Evolutionary conservation across 2,888 invertebrate genomes (phyloP), one percentile per base, ranked within the genome.

Genomic region (Ectropis crepuscularia): DNA sequence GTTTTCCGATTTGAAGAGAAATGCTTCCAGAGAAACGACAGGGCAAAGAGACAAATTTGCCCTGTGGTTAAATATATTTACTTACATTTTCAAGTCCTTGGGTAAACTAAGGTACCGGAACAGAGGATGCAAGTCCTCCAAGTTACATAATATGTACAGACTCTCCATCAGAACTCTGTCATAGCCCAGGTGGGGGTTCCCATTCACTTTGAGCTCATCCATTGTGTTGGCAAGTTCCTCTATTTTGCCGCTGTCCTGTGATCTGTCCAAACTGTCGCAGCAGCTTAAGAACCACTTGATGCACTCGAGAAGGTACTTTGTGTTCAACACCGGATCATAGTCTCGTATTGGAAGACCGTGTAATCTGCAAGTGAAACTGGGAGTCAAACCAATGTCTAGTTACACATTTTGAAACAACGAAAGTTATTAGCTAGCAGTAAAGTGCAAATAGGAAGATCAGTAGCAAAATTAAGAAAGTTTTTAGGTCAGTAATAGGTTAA

Each of bases 281-380:
- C 95, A 88, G 54, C 86, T 86, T 0, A 96, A 84, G 60, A 95
- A 90, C 77, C 94, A 93, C 78, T 96, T 95, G 6, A 97, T 83
- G 78, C 96, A 96, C 85, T 97, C 96, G 65, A 95, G 87, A 54
- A 96, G 83, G 79, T 96, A 95, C 67, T 94, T 95, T 67, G 90
- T 92, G 75, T 97, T 97, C 6, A 97, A 93, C 53, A 94, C 93
- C 38, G 95, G 94, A 80, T 96, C 96, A 83, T 94, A 97, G 60
- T 93, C 90, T 38, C 86, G 85, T 5, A 93, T 68, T 36, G 93
- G 87, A 72, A 93, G 90, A 65, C 94, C 93, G 78, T 95, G 95
- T 69, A 96, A 87, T 75, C 96, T 96, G 85, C 37, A 39, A 57
- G 37, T 51, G 43, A 45, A 46, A 28, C 16, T 28, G 16, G 16